Percentiles rank a stretch among this genome's conserved stretches.
Evolutionary conservation across 1,140 invertebrate genomes (phyloP).

Genomic region (Augochlora pura): DNA sequence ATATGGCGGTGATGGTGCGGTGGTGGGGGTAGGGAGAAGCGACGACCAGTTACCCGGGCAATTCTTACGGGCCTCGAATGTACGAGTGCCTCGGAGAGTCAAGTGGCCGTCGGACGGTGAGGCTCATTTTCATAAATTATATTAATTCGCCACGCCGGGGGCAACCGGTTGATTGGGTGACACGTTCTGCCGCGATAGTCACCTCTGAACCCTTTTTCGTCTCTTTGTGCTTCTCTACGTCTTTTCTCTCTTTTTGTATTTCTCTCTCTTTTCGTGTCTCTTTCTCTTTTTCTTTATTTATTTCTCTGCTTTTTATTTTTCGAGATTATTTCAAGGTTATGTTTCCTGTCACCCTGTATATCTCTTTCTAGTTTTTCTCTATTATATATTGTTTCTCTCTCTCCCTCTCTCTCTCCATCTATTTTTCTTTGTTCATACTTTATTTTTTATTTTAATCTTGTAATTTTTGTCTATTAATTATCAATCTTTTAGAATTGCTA

Average conservation of each 20-base stretch:
- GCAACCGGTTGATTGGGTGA: slow-evolving; percentile 70
- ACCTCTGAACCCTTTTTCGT: neutral
- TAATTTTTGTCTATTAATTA: too few relatives aligned
- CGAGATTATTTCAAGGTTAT: too few relatives aligned
- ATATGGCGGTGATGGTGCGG: neutral
- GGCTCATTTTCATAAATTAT: slow-evolving; percentile 79
- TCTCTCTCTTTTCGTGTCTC: neutral
- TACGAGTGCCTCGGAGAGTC: slow-evolving; percentile 52
- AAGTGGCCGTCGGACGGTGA: slow-evolving; percentile 65
- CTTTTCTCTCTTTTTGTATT: neutral
- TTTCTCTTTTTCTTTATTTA: too few relatives aligned
- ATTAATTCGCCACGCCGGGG: slow-evolving; percentile 71
- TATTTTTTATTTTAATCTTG: too few relatives aligned
- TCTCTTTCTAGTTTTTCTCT: too few relatives aligned
- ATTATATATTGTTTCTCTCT: too few relatives aligned
- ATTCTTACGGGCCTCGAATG: slow-evolving; percentile 18
- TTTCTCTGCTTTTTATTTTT: too few relatives aligned
- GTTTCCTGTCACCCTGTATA: too few relatives aligned
- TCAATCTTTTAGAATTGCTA: too few relatives aligned
- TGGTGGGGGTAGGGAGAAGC: too few relatives aligned
- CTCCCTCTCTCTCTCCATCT: too few relatives aligned
- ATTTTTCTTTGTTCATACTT: neutral
- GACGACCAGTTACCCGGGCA: neutral
- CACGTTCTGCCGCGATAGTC: slow-evolving; percentile 50
- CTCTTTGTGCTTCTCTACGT: too few relatives aligned